Evolutionary conservation across 1,140 invertebrate genomes (phyloP).

Genomic region (Atta cephalotes): DNA sequence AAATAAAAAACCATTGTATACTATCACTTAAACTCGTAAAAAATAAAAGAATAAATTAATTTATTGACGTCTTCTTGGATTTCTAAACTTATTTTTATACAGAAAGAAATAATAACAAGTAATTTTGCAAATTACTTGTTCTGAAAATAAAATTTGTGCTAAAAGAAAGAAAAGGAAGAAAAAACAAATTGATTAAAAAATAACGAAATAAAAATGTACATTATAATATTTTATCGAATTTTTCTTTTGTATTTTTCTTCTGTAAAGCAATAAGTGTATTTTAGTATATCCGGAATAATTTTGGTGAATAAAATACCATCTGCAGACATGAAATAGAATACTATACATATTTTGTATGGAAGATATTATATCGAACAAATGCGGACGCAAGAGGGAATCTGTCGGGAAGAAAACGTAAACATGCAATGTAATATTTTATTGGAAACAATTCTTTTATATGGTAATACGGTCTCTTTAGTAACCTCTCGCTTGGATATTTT

Average conservation of each 20-base stretch:
- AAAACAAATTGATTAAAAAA: background rate
- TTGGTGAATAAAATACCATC: background rate
- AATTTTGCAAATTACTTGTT: background rate
- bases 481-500: conserved; percentile 10
- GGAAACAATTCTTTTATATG: conserved; percentile 17
- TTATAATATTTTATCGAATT: background rate
- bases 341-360: conserved; percentile 8
- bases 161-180: background rate
- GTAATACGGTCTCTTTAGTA: conserved; percentile 3
- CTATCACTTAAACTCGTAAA: background rate
- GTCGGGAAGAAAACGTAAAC: conserved; percentile 6
- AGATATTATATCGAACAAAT: background rate
- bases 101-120: background rate
- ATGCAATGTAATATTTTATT: conserved; percentile 25
- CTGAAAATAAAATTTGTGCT: background rate
- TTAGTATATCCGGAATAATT: conserved; percentile 17
- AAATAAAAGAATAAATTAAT: background rate
- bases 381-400: background rate
- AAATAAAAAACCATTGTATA: background rate
- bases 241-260: background rate
- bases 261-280: background rate
- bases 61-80: background rate
- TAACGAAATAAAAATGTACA: background rate
- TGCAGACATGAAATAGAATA: background rate
- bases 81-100: background rate